These are phyloP conservation scores for Trichogramma evanescens DNA, from an alignment of 2,888 invertebrate species.

Conservation along the genomic window DNA sequence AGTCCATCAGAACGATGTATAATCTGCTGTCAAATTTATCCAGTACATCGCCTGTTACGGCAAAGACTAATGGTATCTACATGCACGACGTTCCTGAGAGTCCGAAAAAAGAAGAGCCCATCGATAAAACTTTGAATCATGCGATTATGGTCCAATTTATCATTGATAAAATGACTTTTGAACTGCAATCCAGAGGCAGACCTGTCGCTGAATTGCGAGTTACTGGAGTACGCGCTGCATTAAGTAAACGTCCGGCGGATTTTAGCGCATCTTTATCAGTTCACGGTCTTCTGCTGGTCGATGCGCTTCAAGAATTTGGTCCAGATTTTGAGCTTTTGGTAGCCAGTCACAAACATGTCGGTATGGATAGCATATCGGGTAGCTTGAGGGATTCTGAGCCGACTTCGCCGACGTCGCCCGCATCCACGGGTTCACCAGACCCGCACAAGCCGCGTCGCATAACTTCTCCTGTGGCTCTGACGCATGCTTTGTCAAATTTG, in stretches of 20 bases:
- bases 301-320: conserved; percentile 92
- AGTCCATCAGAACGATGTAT: conserved; percentile 56
- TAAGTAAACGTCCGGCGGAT: conserved; percentile 68
- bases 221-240: conserved; percentile 70
- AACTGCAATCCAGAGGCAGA: conserved; percentile 76
- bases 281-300: conserved; percentile 85
- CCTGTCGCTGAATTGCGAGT: conserved; percentile 91
- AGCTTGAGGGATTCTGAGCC: conserved; percentile 88
- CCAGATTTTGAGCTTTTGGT: conserved; percentile 90
- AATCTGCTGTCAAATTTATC: conserved; percentile 44
- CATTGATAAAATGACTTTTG: conserved; percentile 73
- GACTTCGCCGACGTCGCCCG: conserved; percentile 78
- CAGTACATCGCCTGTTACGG: conserved; percentile 24
- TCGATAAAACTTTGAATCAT: conserved; percentile 34
- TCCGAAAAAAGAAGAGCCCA: conserved; percentile 37
- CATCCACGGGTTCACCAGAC: conserved; percentile 68
- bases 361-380: conserved; percentile 90
- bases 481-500: conserved; percentile 53
- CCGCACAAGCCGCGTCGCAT: conserved; percentile 45
- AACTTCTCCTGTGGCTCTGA: conserved; percentile 54
- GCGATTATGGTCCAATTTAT: conserved; percentile 78
- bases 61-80: conserved; percentile 17
- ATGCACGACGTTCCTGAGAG: conserved; percentile 33
- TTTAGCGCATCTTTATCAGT: conserved; percentile 77
- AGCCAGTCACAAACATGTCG: conserved; percentile 90